Base-by-base conservation (phyloP, 2,113 vertebrate genomes). In the Monopterus albus region DNA sequence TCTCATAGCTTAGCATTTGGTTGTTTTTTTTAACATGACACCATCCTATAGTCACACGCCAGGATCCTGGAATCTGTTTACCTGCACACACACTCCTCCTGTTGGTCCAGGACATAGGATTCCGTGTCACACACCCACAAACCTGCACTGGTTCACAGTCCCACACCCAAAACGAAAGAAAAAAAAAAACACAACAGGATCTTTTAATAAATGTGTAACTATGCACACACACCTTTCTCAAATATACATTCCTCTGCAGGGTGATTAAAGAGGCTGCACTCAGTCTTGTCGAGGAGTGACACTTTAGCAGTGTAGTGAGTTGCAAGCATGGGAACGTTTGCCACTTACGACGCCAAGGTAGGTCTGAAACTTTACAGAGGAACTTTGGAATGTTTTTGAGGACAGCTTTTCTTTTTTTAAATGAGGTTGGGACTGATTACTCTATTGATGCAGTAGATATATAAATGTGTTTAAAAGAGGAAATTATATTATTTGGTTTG, bases 91-190 rank as follows among this genome's bases (percentile, higher is more conserved):
- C 67, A 78, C 80, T 21, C 69, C 68, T 80, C 72, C 75, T 49
- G 76, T 66, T 39, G 53, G 78, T 85, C 84, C 86, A 89, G 88
- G 90, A 91, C 87, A 8, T 86, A 13, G 56, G 80, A 74, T 72
- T 91, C 84, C 84, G 78, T 78, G 78, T 86, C 56, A 81, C 89
- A 87, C 82, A 81, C 87, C 79, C 40, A 78, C 49, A 42, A 65
- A 46, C 49, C 62, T 70, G 43, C 73, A 57, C 51, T 8, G 17
- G 43, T n/a, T 76, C 49, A 39, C 57, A 18, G 79, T 87, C 75
- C 88, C 92, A 94, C 92, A 87, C 93, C 93, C 91, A 88, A 86
- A n/a, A n/a, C n/a, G n/a, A n/a, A n/a, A n/a, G n/a, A n/a, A n/a
- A n/a, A n/a, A n/a, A n/a, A n/a, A 83, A 67, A 67, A 84, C 50